Evolutionary conservation across 2,113 vertebrate genomes (phyloP).

Genomic region (Epinephelus lanceolatus): DNA sequence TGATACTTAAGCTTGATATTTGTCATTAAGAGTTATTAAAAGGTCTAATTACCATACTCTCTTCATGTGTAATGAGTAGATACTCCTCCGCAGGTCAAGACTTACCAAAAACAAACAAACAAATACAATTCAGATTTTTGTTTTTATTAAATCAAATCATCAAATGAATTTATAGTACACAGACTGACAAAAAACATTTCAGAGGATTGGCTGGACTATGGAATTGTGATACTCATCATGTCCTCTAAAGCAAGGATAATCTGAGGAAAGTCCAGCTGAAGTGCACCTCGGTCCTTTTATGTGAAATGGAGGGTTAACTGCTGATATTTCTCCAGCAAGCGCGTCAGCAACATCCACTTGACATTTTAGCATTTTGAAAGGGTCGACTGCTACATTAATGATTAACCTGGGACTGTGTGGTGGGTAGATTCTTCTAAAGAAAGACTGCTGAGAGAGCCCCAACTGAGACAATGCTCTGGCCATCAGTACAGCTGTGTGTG

Average conservation of each 20-base stretch:
- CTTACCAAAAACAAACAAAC: no score
- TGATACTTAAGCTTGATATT: no score
- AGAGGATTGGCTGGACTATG: no score
- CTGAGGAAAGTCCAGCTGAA: not conserved
- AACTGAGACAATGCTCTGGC: not conserved
- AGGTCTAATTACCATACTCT: no score
- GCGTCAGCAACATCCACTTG: slow-evolving; percentile 15
- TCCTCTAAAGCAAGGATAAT: not conserved
- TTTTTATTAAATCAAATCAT: no score
- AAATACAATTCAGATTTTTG: no score
- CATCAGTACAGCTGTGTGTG: not conserved
- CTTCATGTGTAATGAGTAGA: no score
- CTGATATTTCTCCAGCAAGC: not conserved
- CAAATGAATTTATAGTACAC: no score
- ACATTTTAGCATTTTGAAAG: slow-evolving; percentile 39
- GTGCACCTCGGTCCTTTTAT: not conserved
- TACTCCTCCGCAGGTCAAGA: no score
- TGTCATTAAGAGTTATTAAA: not conserved
- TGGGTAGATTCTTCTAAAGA: not conserved
- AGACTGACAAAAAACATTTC: not conserved
- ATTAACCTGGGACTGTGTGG: slow-evolving; percentile 1
- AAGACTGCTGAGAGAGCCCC: not conserved
- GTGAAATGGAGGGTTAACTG: not conserved
- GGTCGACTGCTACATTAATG: slow-evolving; percentile 4
- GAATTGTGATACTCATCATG: not conserved